These are phyloP conservation scores for Brienomyrus brachyistius DNA, from an alignment of 2,113 vertebrate species.

Conservation along the genomic window DNA sequence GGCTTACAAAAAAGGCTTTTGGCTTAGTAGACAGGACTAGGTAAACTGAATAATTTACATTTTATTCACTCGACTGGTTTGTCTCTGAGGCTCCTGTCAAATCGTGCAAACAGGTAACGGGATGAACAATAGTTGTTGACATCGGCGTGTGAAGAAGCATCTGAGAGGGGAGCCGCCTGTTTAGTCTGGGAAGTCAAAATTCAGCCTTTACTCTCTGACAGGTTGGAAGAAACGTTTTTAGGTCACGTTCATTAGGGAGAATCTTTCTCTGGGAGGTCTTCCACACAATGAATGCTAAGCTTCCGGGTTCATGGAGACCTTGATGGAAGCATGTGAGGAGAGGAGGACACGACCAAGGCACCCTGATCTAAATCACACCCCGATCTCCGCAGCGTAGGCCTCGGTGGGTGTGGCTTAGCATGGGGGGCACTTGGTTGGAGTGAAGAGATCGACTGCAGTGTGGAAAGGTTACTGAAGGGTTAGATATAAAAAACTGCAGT, in stretches of 20 bases:
- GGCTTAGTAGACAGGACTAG: background rate
- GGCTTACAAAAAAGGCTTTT: conserved; percentile 1
- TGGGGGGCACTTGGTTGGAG: conserved; percentile 10
- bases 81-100: background rate
- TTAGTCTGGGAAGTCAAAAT: background rate
- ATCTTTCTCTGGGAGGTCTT: background rate
- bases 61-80: background rate
- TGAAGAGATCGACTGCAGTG: background rate
- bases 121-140: background rate
- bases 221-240: background rate
- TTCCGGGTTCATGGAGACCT: background rate
- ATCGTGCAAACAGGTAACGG: background rate
- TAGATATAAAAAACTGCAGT: conserved; percentile 25
- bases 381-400: background rate
- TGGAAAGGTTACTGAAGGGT: conserved; percentile 33
- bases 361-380: background rate
- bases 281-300: background rate
- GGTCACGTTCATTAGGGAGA: background rate
- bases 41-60: conserved; percentile 2
- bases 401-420: conserved; percentile 30
- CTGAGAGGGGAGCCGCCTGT: background rate
- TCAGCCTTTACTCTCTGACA: background rate
- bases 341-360: background rate
- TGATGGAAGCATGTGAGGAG: background rate
- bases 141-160: background rate